These are phyloP conservation scores for Melieria crassipennis DNA, from an alignment of 2,888 invertebrate genomes.

Conservation along the genomic window DNA sequence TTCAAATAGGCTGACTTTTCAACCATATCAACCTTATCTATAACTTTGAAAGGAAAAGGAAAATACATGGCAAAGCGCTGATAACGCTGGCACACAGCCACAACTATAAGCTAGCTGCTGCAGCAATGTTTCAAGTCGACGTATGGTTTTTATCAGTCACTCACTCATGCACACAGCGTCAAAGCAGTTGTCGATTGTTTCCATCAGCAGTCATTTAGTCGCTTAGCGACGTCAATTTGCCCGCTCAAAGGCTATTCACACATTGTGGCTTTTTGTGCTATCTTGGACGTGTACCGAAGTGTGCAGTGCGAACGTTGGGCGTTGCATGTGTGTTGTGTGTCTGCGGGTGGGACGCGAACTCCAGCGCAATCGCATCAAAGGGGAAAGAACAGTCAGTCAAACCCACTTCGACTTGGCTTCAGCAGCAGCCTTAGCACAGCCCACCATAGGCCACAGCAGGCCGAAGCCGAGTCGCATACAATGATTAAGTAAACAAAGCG, in stretches of 20 bases:
- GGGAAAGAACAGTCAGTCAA: neutral
- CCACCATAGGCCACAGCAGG: neutral
- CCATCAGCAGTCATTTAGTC: conserved; percentile 12
- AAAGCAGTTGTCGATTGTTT: conserved; percentile 16
- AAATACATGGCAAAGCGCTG: too few species aligned
- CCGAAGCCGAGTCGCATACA: conserved; percentile 36
- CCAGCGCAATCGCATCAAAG: neutral
- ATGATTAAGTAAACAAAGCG: conserved; percentile 49
- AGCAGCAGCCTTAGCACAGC: neutral
- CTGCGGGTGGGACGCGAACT: neutral
- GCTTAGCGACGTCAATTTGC: neutral
- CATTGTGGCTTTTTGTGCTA: conserved; percentile 29
- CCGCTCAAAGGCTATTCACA: neutral
- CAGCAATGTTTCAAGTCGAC: neutral
- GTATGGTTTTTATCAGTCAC: conserved; percentile 42
- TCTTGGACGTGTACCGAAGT: conserved; percentile 26
- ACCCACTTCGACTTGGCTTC: conserved; percentile 19
- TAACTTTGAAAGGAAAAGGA: too few species aligned
- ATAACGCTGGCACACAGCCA: too few species aligned
- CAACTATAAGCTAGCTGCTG: neutral
- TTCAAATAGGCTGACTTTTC: too few species aligned
- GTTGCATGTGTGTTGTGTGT: too few species aligned
- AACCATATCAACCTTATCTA: too few species aligned
- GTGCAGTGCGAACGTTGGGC: neutral
- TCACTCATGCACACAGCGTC: neutral